Percentiles rank a stretch among this genome's conserved stretches.
These are phyloP conservation scores for Lasioglossum morio DNA, from an alignment of 2,888 invertebrate species.

Conservation along the genomic window DNA sequence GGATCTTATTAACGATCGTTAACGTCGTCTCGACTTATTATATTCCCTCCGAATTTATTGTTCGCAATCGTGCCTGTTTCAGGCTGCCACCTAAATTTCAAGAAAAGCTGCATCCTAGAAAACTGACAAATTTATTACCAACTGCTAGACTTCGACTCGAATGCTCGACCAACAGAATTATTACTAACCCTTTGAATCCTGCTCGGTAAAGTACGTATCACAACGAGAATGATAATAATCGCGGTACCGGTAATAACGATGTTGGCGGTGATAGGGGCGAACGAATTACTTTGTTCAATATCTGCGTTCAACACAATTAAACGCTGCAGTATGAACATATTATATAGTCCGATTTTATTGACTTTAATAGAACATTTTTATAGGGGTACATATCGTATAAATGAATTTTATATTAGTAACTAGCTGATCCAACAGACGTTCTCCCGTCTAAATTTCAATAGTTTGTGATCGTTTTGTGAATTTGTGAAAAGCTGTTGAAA, in stretches of 20 bases:
- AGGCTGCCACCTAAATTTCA: neutral
- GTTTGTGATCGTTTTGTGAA: too few species aligned
- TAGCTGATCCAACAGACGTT: too few species aligned
- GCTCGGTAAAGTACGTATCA: neutral
- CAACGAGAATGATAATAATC: neutral
- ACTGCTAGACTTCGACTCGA: neutral
- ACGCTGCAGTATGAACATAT: too few species aligned
- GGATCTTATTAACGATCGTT: conserved; percentile 19
- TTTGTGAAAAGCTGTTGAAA: too few species aligned
- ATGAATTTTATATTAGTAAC: too few species aligned
- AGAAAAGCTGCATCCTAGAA: neutral
- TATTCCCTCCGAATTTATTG: neutral
- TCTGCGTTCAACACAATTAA: too few species aligned
- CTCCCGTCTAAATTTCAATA: too few species aligned
- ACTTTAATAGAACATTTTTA: too few species aligned
- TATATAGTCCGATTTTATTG: too few species aligned
- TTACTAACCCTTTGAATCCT: neutral
- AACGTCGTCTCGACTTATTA: neutral
- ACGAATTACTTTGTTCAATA: too few species aligned
- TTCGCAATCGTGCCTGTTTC: neutral
- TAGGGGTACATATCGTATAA: too few species aligned
- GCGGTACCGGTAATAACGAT: neutral
- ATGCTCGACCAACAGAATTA: neutral
- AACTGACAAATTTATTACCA: neutral
- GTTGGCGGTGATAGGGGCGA: neutral